Conservation (phyloP, 2,113 vertebrate genomes). For the Tupaia tana region DNA sequence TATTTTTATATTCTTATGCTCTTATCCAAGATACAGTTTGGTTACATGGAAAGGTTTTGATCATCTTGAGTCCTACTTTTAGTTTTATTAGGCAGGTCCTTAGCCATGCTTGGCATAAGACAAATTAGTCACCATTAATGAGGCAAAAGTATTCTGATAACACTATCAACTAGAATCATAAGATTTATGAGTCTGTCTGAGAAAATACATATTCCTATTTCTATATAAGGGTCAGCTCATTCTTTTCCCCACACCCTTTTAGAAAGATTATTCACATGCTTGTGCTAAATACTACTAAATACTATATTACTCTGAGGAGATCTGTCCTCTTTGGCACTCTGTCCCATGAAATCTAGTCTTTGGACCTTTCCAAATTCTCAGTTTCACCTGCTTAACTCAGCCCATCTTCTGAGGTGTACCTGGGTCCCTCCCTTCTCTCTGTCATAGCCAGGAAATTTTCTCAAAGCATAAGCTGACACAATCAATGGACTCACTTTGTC, state of each 20-base stretch:
- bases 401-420: not conserved
- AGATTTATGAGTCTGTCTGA: not conserved
- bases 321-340: not conserved
- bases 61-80: not conserved
- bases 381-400: not conserved
- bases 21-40: not conserved
- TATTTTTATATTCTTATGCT: not conserved
- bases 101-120: no score
- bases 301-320: not conserved
- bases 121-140: not conserved
- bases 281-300: not conserved
- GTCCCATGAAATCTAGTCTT: not conserved
- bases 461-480: not conserved
- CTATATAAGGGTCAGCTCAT: not conserved
- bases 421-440: not conserved
- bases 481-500: not conserved
- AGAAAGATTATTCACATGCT: not conserved
- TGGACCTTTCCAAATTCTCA: not conserved
- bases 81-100: not conserved
- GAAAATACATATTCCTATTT: not conserved
- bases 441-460: not conserved
- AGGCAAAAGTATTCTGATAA: not conserved
- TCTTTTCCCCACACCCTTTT: not conserved
- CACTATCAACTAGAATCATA: not conserved
- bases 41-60: not conserved